Evolutionary conservation across 1,140 invertebrate species (phyloP), one percentile per base, ranked within the genome.

Genomic region (Drosophila sproati): DNA sequence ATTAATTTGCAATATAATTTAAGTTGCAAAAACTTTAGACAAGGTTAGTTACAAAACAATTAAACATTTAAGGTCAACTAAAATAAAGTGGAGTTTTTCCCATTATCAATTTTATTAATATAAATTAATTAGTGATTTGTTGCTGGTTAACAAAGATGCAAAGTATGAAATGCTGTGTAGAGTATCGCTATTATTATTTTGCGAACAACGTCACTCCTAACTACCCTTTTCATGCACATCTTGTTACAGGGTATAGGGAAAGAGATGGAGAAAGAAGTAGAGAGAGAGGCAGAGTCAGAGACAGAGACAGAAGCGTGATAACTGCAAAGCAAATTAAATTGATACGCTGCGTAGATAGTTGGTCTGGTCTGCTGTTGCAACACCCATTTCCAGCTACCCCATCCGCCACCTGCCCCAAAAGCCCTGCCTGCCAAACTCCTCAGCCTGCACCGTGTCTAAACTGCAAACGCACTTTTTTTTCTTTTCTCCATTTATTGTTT

Each of bases 251-350:
- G 39, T n/a, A 34, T 34, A 5, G 1, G 20, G 20, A 20, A 34
- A 4, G 34, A 4, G 2, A 34, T 55, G 28, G 59, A 48, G 5
- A 63, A 39, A 60, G 39, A 8, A 3, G 32, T 5, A 29, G n/a
- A 39, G 28, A 5, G 10, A 2, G n/a, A 8, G 3, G 20, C 20
- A 20, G 20, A 20, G 20, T 20, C 20, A 20, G 43, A 31, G 45
- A 34, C 0, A 5, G 32, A 10, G 5, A 6, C 1, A 3, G 20
- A 20, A 35, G 31, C 10, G 39, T 50, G 52, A 59, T 59, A 67
- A 50, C 52, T 67, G 64, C 64, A 68, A 7, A 59, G 64, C 64
- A 68, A 59, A 60, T 68, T 59, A 59, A 68, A 68, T 68, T 59
- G 64, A 68, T 59, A 59, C 64, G 45, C 52, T 47, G 63, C 63